These are phyloP conservation scores for Cantharis flavilabris DNA, from an alignment of 2,888 invertebrate species.

Conservation along the genomic window DNA sequence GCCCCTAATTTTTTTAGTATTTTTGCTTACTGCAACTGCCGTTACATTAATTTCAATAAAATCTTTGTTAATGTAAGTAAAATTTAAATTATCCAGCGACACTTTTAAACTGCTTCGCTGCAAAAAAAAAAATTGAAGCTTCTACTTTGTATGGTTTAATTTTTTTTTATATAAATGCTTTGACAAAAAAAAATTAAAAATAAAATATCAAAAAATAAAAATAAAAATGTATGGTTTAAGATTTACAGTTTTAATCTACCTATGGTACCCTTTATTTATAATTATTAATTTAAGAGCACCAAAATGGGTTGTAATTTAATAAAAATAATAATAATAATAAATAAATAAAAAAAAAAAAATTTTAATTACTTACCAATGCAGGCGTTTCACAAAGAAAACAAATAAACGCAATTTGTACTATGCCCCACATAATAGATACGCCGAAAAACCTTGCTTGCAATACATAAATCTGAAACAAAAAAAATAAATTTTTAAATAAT, in stretches of 20 bases:
- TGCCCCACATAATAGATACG: background rate
- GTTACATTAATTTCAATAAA: background rate
- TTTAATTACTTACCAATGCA: background rate
- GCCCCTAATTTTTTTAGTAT: background rate
- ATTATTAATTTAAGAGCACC: too few species aligned
- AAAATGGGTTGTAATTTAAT: too few species aligned
- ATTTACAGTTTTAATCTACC: too few species aligned
- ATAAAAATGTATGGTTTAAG: background rate
- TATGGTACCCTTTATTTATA: too few species aligned
- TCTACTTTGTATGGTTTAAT: background rate
- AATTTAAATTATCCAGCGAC: background rate
- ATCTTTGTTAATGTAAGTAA: background rate
- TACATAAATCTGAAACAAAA: too few species aligned
- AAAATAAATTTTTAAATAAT: too few species aligned
- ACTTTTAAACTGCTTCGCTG: background rate
- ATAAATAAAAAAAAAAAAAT: too few species aligned
- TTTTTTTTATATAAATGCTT: too few species aligned
- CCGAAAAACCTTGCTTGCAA: too few species aligned
- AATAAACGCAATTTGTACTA: background rate
- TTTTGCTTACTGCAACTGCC: background rate
- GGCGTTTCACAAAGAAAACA: background rate
- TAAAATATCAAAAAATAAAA: too few species aligned
- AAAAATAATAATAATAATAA: too few species aligned
- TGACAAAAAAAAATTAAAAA: too few species aligned
- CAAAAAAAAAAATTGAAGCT: background rate